These are phyloP conservation scores for Eupithecia tripunctaria DNA, from an alignment of 2,888 invertebrate species.

Conservation along the genomic window DNA sequence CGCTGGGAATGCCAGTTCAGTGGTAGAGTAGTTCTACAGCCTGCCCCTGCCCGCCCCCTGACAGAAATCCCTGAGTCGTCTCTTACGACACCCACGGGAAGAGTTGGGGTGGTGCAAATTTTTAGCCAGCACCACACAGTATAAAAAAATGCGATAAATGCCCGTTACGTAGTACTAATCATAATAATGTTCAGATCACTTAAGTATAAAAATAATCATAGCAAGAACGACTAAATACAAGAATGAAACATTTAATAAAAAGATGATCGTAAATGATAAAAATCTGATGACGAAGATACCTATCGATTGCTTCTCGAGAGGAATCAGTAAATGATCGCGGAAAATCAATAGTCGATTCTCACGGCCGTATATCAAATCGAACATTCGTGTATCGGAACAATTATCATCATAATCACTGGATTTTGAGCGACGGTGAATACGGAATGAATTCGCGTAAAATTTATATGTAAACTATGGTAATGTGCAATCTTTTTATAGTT, in stretches of 20 bases:
- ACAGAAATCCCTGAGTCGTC: too few relatives aligned
- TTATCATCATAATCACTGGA: constrained; percentile 82
- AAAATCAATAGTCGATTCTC: constrained; percentile 81
- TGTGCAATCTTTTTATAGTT: constrained; percentile 73
- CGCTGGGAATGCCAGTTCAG: too few relatives aligned
- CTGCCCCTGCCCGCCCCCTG: too few relatives aligned
- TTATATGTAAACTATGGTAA: constrained; percentile 85
- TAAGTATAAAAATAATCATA: not conserved
- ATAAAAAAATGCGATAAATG: too few relatives aligned
- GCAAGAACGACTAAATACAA: not conserved
- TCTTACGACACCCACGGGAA: too few relatives aligned
- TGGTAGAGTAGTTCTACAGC: too few relatives aligned
- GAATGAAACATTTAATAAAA: constrained; percentile 19
- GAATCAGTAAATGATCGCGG: constrained; percentile 69
- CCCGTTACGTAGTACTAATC: too few relatives aligned
- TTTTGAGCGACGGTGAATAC: constrained; percentile 76
- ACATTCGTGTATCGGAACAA: constrained; percentile 78
- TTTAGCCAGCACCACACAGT: too few relatives aligned
- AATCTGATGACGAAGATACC: constrained; percentile 52
- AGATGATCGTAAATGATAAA: constrained; percentile 63
- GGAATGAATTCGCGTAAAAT: constrained; percentile 83
- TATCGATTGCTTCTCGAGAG: constrained; percentile 66
- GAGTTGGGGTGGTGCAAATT: too few relatives aligned
- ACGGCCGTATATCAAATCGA: constrained; percentile 81
- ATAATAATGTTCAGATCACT: too few relatives aligned